These are phyloP conservation scores for Pipistrellus nathusii DNA, from an alignment of 2,797 vertebrate species.

Conservation along the genomic window DNA sequence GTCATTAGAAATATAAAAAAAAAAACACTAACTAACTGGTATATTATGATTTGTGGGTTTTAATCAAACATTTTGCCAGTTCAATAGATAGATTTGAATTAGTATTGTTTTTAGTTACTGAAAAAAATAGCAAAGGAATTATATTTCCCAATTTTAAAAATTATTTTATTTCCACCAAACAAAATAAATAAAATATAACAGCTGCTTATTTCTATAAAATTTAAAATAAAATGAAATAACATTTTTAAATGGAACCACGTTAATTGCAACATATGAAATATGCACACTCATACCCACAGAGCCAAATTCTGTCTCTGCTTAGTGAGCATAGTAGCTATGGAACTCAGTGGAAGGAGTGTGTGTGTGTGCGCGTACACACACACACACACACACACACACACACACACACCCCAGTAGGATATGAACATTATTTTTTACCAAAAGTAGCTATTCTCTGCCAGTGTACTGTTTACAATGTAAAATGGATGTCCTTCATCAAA, in stretches of 20 bases:
- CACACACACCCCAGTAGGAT: slow-evolving; percentile 30
- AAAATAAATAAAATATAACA: slow-evolving; percentile 68
- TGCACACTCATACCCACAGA: slow-evolving; percentile 44
- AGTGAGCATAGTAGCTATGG: neutral
- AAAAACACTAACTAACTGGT: slow-evolving; percentile 67
- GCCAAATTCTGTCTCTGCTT: slow-evolving; percentile 16
- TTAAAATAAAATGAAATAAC: slow-evolving; percentile 30
- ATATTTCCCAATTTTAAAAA: slow-evolving; percentile 64
- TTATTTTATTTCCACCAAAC: slow-evolving; percentile 51
- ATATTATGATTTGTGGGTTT: slow-evolving; percentile 70
- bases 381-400: neutral
- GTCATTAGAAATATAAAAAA: slow-evolving; percentile 67
- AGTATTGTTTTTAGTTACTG: slow-evolving; percentile 22
- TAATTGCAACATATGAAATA: slow-evolving; percentile 59
- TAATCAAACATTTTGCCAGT: slow-evolving; percentile 61
- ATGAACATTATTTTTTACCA: slow-evolving; percentile 80
- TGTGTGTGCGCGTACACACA: neutral
- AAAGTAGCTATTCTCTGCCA: slow-evolving; percentile 87
- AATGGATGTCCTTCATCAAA: slow-evolving; percentile 84
- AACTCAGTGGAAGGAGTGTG: slow-evolving; percentile 2
- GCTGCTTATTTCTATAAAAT: slow-evolving; percentile 25
- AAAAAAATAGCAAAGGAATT: slow-evolving; percentile 55
- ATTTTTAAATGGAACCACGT: slow-evolving; percentile 65
- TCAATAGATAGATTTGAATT: slow-evolving; percentile 54
- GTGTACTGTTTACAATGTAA: slow-evolving; percentile 87